phyloP scores from a whole-genome alignment of 2,797 vertebrate species.

The Onychomys torridus region DNA sequence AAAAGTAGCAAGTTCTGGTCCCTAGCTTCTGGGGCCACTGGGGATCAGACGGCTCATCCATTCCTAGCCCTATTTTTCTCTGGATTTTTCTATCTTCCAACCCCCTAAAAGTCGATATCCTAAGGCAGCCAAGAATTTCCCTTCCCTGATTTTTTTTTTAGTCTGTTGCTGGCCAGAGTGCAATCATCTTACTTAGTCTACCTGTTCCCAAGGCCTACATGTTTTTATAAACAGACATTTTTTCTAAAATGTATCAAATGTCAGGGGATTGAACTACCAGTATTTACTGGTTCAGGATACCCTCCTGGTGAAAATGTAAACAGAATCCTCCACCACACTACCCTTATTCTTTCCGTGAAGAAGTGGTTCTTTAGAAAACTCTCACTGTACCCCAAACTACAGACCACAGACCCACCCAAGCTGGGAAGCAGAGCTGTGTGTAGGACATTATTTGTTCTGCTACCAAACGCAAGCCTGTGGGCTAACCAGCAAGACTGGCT shows the following conservation, averaged over 20 bases:
- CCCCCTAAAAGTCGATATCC: not conserved
- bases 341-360: constrained; percentile 56
- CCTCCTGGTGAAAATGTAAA: constrained; percentile 67
- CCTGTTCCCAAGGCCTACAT: constrained; percentile 65
- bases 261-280: constrained; percentile 72
- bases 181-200: constrained; percentile 57
- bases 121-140: not conserved
- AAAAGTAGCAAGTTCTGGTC: not conserved
- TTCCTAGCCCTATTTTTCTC: not conserved
- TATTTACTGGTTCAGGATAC: constrained; percentile 69
- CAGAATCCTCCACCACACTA: constrained; percentile 42
- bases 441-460: not conserved
- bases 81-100: not conserved
- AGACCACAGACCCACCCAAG: not conserved
- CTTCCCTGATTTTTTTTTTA: constrained; percentile 2
- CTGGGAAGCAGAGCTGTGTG: not conserved
- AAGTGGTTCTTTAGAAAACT: constrained; percentile 23
- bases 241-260: constrained; percentile 65
- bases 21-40: not conserved
- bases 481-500: not conserved
- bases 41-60: not conserved
- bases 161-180: not conserved
- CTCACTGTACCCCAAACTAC: constrained; percentile 26
- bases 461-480: not conserved
- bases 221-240: constrained; percentile 76